A percentile compares a stretch with the other conserved stretches of the same genome.
These are phyloP conservation scores for Sebastolobus alascanus DNA, from an alignment of 2,797 vertebrate species.

Conservation along the genomic window DNA sequence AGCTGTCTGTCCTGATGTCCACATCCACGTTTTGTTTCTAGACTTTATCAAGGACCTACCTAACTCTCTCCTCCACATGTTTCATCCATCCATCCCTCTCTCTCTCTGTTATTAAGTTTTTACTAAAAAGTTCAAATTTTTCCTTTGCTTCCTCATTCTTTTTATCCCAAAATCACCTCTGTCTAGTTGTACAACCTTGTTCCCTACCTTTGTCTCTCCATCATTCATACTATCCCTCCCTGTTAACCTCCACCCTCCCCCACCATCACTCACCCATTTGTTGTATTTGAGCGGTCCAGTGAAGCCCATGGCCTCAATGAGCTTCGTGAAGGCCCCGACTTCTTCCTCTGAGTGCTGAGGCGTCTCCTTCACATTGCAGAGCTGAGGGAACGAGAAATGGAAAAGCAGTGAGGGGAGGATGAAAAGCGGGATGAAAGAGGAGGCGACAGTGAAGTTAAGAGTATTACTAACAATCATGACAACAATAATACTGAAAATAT, in stretches of 20 bases:
- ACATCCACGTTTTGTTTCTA: not conserved
- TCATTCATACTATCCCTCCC: not conserved
- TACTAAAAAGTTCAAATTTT: too few relatives aligned
- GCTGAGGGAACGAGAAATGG: slow-evolving; percentile 42
- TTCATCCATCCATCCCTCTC: not conserved
- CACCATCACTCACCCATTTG: slow-evolving; percentile 92
- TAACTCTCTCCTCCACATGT: not conserved
- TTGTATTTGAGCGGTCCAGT: slow-evolving; percentile 97
- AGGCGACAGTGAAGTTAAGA: not conserved
- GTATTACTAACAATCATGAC: too few relatives aligned
- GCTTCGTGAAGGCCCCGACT: slow-evolving; percentile 92
- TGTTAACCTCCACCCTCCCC: not conserved
- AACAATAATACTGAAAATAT: too few relatives aligned
- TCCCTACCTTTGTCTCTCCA: too few relatives aligned
- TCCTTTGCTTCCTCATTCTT: not conserved
- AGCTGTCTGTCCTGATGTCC: not conserved
- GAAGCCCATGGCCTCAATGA: slow-evolving; percentile 97
- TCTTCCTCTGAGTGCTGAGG: slow-evolving; percentile 90
- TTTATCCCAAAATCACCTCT: not conserved
- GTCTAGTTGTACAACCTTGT: not conserved
- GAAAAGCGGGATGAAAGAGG: not conserved
- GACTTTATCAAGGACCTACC: not conserved
- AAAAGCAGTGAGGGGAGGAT: not conserved
- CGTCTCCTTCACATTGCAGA: slow-evolving; percentile 85
- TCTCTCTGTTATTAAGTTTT: accelerated